Evolutionary conservation across 2,888 invertebrate genomes (phyloP).

Genomic region (Caenorhabditis sp.): DNA sequence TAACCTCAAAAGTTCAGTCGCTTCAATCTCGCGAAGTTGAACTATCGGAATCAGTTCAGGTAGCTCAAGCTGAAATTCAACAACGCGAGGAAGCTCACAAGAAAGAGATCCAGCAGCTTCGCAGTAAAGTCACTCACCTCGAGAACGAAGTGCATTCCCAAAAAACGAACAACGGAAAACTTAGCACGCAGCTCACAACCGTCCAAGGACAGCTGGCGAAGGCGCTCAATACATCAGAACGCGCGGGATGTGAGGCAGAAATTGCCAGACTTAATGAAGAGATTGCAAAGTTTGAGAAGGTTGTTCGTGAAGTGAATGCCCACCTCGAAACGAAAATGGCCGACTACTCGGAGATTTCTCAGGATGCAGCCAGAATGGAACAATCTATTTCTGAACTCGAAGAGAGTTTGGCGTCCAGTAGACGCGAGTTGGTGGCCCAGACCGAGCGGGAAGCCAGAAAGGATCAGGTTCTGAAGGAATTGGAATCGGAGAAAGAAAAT

Average conservation of each 20-base stretch:
- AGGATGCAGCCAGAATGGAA: slow-evolving; percentile 11
- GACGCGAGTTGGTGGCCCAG: slow-evolving; percentile 16
- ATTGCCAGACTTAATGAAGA: background rate
- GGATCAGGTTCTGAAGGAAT: background rate
- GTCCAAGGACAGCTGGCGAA: background rate
- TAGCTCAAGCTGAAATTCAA: background rate
- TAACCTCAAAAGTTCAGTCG: slow-evolving; percentile 16
- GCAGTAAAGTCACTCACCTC: background rate
- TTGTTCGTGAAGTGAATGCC: background rate
- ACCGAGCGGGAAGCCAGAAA: slow-evolving; percentile 1
- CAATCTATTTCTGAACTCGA: slow-evolving; percentile 13
- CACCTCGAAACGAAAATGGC: slow-evolving; percentile 1
- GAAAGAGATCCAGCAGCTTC: background rate
- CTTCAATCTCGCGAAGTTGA: slow-evolving; percentile 28
- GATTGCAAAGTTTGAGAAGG: background rate
- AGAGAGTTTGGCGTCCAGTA: background rate
- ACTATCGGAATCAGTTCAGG: background rate
- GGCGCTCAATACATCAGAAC: background rate
- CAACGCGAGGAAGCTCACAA: background rate
- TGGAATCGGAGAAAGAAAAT: background rate
- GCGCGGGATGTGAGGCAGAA: background rate
- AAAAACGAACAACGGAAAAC: background rate
- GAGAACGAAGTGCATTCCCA: slow-evolving; percentile 5
- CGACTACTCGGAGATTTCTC: background rate
- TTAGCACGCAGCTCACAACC: background rate